Evolutionary conservation across 1,140 invertebrate genomes (phyloP), one percentile per base, ranked within the genome.

Genomic region (Solenopsis invicta): DNA sequence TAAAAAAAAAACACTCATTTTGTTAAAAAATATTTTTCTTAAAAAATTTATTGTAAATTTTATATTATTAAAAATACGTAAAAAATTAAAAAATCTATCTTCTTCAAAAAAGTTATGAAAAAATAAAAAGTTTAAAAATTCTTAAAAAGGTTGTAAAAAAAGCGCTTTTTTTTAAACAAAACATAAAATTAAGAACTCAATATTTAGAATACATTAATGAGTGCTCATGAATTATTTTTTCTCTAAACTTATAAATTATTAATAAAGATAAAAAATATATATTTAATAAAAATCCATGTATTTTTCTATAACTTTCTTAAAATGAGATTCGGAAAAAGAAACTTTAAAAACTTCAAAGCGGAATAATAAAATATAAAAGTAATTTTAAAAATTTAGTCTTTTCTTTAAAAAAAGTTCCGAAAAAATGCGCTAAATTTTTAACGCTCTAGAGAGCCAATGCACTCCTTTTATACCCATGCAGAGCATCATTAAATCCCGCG

Each of bases 401-500:
- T 29, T 2, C 0, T 29, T 29, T 2, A 29, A 37, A 37, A n/a
- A 37, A 6, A 54, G 37, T 2, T 4, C n/a, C 34, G 9, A 24
- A 1, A 0, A 24, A 76, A 21, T 76, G 61, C 48, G 24, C 29
- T 13, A 4, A 64, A 16, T n/a, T 59, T 21, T 9, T 34, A 67
- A 69, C 34, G 13, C 29, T 29, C 29, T 2, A 29, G 2, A 29
- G 29, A 29, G 29, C 29, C 29, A 29, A 29, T 29, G n/a, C 29
- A 29, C 29, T 29, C 29, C 29, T n/a, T n/a, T n/a, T 29, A 29
- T 95, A 96, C 92, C 96, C 94, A 85, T 96, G 91, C 67, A 96
- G 87, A 21, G 96, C 94, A 71, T 95, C 94, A 92, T 97, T 96
- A 90, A 98, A 96, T 81, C 96, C 95, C 16, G 93, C 89, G 81